Evolutionary conservation across 2,888 invertebrate genomes (phyloP).

Genomic region (Autographa pulchrina): DNA sequence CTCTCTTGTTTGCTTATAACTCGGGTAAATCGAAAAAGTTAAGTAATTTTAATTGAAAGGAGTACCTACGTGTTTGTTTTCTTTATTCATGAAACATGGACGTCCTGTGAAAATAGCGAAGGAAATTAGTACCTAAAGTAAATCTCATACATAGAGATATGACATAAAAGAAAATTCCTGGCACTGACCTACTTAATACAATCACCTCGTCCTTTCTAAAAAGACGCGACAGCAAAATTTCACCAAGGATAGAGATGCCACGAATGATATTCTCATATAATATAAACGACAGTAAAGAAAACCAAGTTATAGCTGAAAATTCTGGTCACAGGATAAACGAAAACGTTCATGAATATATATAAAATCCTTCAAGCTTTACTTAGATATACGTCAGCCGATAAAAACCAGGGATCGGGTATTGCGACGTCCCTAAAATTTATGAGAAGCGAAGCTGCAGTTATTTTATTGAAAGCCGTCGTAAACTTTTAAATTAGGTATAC

Average conservation of each 20-base stretch:
- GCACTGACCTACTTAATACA: neutral
- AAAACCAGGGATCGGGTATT: conserved; percentile 68
- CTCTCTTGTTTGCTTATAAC: conserved; percentile 37
- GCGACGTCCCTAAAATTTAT: conserved; percentile 67
- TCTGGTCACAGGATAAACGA: conserved; percentile 17
- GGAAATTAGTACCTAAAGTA: neutral
- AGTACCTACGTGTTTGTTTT: conserved; percentile 12
- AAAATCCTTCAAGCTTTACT: conserved; percentile 37
- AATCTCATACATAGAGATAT: neutral
- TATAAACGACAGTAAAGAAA: neutral
- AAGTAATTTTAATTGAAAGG: conserved; percentile 6
- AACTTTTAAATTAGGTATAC: conserved; percentile 58
- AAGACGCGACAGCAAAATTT: neutral
- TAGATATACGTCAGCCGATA: conserved; percentile 58
- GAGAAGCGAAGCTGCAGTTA: conserved; percentile 53
- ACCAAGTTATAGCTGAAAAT: conserved; percentile 2
- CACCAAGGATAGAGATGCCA: neutral
- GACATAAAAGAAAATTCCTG: neutral
- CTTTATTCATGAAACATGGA: neutral
- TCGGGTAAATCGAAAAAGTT: conserved; percentile 13
- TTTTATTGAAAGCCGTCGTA: conserved; percentile 61
- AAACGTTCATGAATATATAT: conserved; percentile 19
- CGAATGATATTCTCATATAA: neutral
- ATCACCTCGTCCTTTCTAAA: neutral
- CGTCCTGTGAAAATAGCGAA: neutral